Evolutionary conservation across 2,888 invertebrate species (phyloP).

Genomic region (Dryococelus australis): DNA sequence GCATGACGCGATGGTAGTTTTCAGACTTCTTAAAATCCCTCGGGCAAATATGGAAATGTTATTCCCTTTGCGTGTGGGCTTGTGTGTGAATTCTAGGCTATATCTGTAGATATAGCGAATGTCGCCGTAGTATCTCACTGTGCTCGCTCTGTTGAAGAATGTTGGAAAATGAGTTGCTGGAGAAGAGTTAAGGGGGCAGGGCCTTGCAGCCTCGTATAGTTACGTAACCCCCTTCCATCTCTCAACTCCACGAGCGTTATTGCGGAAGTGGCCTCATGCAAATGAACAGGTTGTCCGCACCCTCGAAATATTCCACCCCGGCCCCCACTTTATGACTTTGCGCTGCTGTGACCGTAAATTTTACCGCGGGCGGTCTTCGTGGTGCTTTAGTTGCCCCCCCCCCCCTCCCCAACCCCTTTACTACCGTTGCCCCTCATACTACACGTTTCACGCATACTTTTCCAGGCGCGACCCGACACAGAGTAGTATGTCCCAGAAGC

Average conservation of each 20-base stretch:
- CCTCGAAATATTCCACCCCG: not conserved
- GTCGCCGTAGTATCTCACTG: not conserved
- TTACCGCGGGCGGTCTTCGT: not conserved
- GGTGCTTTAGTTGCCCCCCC: not conserved
- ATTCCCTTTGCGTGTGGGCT: too few species aligned
- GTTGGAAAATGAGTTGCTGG: not conserved
- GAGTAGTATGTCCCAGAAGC: too few species aligned
- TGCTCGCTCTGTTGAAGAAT: not conserved
- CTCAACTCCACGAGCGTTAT: not conserved
- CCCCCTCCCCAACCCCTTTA: not conserved
- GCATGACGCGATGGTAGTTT: too few species aligned
- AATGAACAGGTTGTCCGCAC: not conserved
- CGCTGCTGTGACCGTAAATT: not conserved
- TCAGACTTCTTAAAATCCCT: too few species aligned
- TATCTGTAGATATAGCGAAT: not conserved
- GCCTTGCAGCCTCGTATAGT: not conserved
- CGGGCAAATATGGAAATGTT: too few species aligned
- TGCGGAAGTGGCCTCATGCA: conserved; percentile 16
- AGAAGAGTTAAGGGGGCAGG: not conserved
- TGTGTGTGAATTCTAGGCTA: too few species aligned
- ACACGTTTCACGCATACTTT: too few species aligned
- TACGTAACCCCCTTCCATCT: too few species aligned
- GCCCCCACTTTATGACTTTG: not conserved
- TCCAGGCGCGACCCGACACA: too few species aligned
- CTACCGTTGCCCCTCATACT: too few species aligned